Evolutionary conservation across 2,888 invertebrate genomes (phyloP).

Genomic region (Tubiluchus corallicola): DNA sequence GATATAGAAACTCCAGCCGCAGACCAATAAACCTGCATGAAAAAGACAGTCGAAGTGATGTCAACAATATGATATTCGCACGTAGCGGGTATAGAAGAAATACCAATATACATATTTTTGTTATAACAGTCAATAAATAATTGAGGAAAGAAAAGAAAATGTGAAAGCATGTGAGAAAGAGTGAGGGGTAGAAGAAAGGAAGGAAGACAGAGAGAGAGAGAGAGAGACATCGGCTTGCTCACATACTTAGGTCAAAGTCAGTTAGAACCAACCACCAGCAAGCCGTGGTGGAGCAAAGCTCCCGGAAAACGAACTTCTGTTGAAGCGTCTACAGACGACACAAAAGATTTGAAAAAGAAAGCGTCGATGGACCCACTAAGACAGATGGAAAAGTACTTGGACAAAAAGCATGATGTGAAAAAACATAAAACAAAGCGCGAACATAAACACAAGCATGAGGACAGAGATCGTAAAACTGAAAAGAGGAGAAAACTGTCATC

Average conservation of each 20-base stretch:
- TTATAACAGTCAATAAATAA: too few relatives aligned
- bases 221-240: slow-evolving; percentile 87
- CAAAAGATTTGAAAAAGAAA: slow-evolving; percentile 20
- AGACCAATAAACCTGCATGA: too few relatives aligned
- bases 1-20: too few relatives aligned
- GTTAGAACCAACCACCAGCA: slow-evolving; percentile 16
- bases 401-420: slow-evolving; percentile 24
- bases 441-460: slow-evolving; percentile 13
- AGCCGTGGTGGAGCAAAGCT: not conserved
- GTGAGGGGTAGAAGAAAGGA: slow-evolving; percentile 76
- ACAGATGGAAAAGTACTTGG: slow-evolving; percentile 24
- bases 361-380: slow-evolving; percentile 16
- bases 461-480: slow-evolving; percentile 13
- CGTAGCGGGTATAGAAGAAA: too few relatives aligned
- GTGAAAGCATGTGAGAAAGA: too few relatives aligned
- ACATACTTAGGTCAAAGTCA: slow-evolving; percentile 75
- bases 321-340: too few relatives aligned
- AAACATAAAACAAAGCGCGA: slow-evolving; percentile 21
- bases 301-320: too few relatives aligned
- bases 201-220: too few relatives aligned
- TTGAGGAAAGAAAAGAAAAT: too few relatives aligned
- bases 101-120: too few relatives aligned
- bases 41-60: too few relatives aligned
- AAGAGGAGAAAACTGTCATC: slow-evolving; percentile 21
- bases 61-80: too few relatives aligned